Base-by-base conservation (phyloP, 2,888 invertebrate genomes). In the Liposcelis brunnea region DNA sequence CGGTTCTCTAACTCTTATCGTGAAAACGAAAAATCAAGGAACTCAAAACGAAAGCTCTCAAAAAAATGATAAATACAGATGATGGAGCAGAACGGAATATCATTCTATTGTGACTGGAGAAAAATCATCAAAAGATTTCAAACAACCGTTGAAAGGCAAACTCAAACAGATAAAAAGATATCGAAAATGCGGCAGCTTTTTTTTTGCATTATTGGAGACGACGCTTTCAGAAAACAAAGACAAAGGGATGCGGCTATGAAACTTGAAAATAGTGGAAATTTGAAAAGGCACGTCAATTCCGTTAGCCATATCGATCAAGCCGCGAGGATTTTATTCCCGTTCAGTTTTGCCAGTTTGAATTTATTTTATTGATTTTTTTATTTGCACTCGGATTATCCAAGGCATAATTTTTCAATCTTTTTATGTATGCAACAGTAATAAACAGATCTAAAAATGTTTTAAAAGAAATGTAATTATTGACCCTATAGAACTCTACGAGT, bases 291-390 rank as follows among this genome's bases (percentile, higher is more conserved):
- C 57, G 76, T 86, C 50, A 89, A 89, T 65, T 87, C 86, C 60
- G 87, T 89, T 5, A 87, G 86, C 0, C 69, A 77, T 58, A 89
- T 89, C 55, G 87, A 89, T 64, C 72, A 78, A 54, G 76, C 81
- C 1, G 82, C 90, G 0, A 69, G 90, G 42, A 66, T 86, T 42
- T 66, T 86, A 42, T 86, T 87, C 59, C 91, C 93, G 2, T 75
- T 84, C 10, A 84, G 86, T 1, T 93, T 93, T 59, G 76, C 79
- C 0, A 62, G 86, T 0, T 77, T 93, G 50, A 93, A 91, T 61
- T 65, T 91, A 44, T 76, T 82, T 57, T 94, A 94, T 63, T 94
- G 93, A 91, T 64, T 85, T 61, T 74, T 79, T 32, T 89, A 86
- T 61, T 19, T 40, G n/a, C 16, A 40, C 21, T 14, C 40, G 16